Evolutionary conservation across 64 coral and sea anemone genomes (phyloP).

Genomic region (Montipora capricornis): DNA sequence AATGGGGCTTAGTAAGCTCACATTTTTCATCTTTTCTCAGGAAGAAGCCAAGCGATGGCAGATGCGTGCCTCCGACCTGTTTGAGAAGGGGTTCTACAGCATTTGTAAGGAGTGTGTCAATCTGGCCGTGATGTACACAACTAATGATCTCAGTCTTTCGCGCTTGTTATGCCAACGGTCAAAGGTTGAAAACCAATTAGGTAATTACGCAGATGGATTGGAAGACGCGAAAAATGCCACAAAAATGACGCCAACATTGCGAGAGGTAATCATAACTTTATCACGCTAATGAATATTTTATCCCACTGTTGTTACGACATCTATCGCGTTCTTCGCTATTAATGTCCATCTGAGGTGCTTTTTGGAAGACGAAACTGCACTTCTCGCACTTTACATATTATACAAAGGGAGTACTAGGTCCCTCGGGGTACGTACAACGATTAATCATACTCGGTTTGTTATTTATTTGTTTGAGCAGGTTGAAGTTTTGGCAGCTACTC

Average conservation of each 20-base stretch:
- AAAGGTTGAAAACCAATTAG: neutral
- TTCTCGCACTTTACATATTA: no score
- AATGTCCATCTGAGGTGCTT: neutral
- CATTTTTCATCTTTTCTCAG: neutral
- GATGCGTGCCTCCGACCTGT: neutral
- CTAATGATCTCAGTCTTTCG: neutral
- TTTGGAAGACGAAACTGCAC: no score
- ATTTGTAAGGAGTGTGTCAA: neutral
- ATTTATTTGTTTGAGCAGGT: no score
- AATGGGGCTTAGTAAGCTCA: neutral
- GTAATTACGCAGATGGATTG: neutral
- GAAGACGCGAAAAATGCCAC: constrained; percentile 16
- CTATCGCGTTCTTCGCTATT: no score
- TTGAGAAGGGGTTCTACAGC: neutral
- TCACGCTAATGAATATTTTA: neutral
- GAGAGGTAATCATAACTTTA: neutral
- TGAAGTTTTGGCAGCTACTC: no score
- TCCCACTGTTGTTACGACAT: no score
- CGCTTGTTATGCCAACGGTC: constrained; percentile 35
- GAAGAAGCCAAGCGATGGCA: constrained; percentile 37
- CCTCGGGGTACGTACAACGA: no score
- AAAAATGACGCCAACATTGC: constrained; percentile 1
- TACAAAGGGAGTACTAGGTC: no score
- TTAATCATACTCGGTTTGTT: no score
- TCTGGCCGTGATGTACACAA: constrained; percentile 23